Base-by-base conservation (phyloP, 2,113 vertebrate genomes). In the Paedocypris sp. region DNA sequence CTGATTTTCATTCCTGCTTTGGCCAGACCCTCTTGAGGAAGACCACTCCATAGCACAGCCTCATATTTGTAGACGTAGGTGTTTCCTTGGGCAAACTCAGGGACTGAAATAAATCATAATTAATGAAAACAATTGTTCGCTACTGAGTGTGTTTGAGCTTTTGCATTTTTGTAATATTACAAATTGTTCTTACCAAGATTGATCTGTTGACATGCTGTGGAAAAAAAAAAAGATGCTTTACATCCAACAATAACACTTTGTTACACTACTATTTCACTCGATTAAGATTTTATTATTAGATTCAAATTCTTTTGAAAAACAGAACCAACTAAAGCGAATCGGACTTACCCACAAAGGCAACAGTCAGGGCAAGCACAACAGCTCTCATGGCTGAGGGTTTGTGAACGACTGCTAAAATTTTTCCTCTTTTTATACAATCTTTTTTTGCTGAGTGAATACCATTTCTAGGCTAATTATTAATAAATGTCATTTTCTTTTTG, bases 301-400 rank as follows among this genome's bases (percentile, higher is more conserved):
- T 1, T 53, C n/a, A 5, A 15, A 15, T 5, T 66, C 8, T 46
- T 56, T 53, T 0, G 22, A 15, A 5, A 43, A 13, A 49, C 7
- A 25, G 28, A 0, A 5, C 22, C 25, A 8, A 29, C 48, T 29
- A 67, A 13, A 9, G 0, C 41, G 0, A 4, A 1, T 12, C 18
- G 12, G 19, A 77, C 89, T 88, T 77, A 91, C 90, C 86, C 77
- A 81, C 89, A 7, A 91, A 69, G 76, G 85, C 82, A 72, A 92
- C 60, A 39, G 46, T 67, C 64, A 92, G 64, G 16, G 76, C 72
- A 18, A 93, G 77, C 52, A 85, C 51, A 72, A 90, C 74, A 50
- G 52, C 80, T 83, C 75, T 91, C 91, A 93, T 93, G 75, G 61
- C 69, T 73, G 73, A 52, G 53, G 62, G 11, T 52, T 25, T 76